Conservation (phyloP, 37 sponge, comb jelly and placozoan genomes). For the Lycopodina hypogea region DNA sequence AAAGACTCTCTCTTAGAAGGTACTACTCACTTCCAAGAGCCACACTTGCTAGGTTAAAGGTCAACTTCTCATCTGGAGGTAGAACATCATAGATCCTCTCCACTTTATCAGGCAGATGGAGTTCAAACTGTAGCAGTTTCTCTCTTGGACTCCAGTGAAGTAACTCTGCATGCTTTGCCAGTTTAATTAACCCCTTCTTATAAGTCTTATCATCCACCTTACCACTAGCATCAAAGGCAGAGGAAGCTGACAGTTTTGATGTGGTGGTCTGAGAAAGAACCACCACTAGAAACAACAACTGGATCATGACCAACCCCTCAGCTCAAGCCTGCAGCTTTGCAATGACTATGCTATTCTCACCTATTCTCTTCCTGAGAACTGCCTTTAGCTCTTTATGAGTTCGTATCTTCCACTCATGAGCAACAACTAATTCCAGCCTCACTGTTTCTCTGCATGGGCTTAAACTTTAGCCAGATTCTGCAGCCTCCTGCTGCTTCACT, state of each 20-base stretch:
- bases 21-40: conserved; percentile 6
- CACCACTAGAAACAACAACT: too few relatives aligned
- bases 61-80: neutral
- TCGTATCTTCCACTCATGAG: neutral
- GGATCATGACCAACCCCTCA: too few relatives aligned
- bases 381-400: neutral
- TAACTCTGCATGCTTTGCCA: conserved; percentile 21
- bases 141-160: conserved; percentile 23
- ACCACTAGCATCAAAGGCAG: too few relatives aligned
- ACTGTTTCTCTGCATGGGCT: too few relatives aligned
- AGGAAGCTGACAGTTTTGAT: neutral
- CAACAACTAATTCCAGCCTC: neutral
- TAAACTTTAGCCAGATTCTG: neutral
- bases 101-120: conserved; percentile 3
- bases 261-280: neutral
- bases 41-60: conserved; percentile 5
- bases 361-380: neutral
- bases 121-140: conserved; percentile 33
- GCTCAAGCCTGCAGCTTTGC: neutral
- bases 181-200: conserved; percentile 1
- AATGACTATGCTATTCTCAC: neutral
- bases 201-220: conserved; percentile 6
- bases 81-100: conserved; percentile 34
- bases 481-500: neutral
- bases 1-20: conserved; percentile 32